Percentiles rank a stretch among this genome's conserved stretches.
These are phyloP conservation scores for Luffia ferchaultella DNA, from an alignment of 2,888 invertebrate genomes.

Conservation along the genomic window DNA sequence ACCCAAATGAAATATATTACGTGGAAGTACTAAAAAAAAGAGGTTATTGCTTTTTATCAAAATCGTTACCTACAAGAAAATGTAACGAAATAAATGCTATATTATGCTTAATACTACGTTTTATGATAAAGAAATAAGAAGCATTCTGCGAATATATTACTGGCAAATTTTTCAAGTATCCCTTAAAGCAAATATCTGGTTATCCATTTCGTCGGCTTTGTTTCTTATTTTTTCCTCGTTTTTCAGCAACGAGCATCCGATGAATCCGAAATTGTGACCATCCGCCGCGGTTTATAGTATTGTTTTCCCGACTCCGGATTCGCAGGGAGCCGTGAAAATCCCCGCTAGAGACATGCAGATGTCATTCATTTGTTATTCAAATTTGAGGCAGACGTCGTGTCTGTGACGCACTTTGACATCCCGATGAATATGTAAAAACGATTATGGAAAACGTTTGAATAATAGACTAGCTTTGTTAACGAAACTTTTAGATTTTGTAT, in stretches of 20 bases:
- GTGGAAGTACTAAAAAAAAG: too few relatives aligned
- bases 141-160: not conserved
- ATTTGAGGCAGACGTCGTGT: constrained; percentile 47
- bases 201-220: not conserved
- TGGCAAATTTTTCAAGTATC: not conserved
- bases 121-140: not conserved
- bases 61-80: too few relatives aligned
- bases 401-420: constrained; percentile 55
- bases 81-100: too few relatives aligned
- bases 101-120: too few relatives aligned
- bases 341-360: constrained; percentile 42
- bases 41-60: too few relatives aligned
- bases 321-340: constrained; percentile 34
- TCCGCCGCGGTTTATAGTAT: constrained; percentile 16
- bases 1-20: too few relatives aligned
- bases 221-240: not conserved
- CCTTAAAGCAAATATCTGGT: not conserved
- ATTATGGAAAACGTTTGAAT: constrained; percentile 55
- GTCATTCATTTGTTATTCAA: constrained; percentile 61
- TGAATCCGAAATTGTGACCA: not conserved
- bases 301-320: constrained; percentile 32
- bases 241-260: not conserved
- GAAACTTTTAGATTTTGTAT: constrained; percentile 2
- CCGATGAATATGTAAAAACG: constrained; percentile 60
- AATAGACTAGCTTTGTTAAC: constrained; percentile 13